A percentile compares a stretch with the other conserved stretches of the same genome.
These are phyloP conservation scores for Macroglossus sobrinus DNA, from an alignment of 2,113 vertebrate genomes.

Conservation along the genomic window DNA sequence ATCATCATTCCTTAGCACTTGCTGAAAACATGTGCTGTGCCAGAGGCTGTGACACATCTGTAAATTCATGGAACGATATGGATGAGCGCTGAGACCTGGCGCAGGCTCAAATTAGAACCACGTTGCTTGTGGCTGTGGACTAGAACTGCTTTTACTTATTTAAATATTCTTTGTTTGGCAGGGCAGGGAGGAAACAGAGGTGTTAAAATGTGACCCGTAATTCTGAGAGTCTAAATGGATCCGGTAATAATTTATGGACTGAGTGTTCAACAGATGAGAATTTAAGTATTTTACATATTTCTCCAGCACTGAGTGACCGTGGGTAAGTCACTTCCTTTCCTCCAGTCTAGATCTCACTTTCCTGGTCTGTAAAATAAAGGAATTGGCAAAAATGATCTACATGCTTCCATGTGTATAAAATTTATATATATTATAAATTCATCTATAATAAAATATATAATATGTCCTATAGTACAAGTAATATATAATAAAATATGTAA, in stretches of 20 bases:
- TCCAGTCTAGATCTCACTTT: background rate
- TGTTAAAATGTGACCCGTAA: background rate
- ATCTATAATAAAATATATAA: too few relatives aligned
- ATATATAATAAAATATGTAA: too few relatives aligned
- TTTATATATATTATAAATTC: background rate
- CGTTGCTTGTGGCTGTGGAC: background rate
- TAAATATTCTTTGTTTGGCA: background rate
- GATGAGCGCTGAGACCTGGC: background rate
- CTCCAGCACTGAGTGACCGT: background rate
- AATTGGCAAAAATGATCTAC: background rate
- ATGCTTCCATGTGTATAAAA: background rate
- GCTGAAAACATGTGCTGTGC: background rate
- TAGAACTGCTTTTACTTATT: background rate
- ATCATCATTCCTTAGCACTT: conserved; percentile 18
- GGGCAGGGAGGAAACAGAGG: background rate
- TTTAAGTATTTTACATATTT: background rate
- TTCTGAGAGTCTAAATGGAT: background rate
- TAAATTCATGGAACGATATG: background rate
- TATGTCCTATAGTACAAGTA: too few relatives aligned
- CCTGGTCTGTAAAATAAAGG: background rate
- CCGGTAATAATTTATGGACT: background rate
- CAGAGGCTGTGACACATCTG: background rate
- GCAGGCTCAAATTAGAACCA: background rate
- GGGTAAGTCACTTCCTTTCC: background rate
- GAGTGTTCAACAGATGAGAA: background rate